A percentile compares a stretch with the other conserved stretches of the same genome.
These are phyloP conservation scores for Drosophila teissieri DNA, from an alignment of 1,140 invertebrate species.

Conservation along the genomic window DNA sequence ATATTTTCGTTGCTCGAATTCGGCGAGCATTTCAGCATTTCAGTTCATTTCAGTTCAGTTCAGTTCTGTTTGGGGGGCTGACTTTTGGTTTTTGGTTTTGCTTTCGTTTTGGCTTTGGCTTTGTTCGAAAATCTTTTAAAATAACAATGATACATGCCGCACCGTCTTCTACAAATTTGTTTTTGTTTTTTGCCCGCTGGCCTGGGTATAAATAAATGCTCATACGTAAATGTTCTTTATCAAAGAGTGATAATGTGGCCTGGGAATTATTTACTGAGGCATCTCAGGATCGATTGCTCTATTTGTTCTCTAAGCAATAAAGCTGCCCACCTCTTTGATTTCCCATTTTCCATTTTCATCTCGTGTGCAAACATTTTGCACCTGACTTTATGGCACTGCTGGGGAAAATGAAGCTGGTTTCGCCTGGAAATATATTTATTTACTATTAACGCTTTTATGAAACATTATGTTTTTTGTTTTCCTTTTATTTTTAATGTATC, in stretches of 20 bases:
- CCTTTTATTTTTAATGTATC: too few species aligned
- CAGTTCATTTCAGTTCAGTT: constrained; percentile 14
- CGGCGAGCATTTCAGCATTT: constrained; percentile 20
- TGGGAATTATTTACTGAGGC: constrained; percentile 35
- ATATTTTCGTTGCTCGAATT: constrained; percentile 50
- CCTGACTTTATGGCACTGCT: background rate
- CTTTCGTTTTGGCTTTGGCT: constrained; percentile 24
- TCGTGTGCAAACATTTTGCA: background rate
- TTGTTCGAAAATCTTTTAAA: constrained; percentile 75
- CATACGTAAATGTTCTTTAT: constrained; percentile 81
- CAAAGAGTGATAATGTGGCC: constrained; percentile 49
- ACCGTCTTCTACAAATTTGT: constrained; percentile 19
- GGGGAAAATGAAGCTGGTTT: background rate
- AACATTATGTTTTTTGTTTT: too few species aligned
- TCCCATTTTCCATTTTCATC: constrained; percentile 2
- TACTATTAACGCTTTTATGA: background rate
- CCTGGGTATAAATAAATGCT: constrained; percentile 81
- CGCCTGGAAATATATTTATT: background rate
- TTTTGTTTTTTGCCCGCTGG: constrained; percentile 46
- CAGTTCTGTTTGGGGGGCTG: constrained; percentile 37
- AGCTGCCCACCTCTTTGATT: background rate
- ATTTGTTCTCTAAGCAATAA: constrained; percentile 28
- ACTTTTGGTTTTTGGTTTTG: constrained; percentile 32
- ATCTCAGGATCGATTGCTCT: constrained; percentile 37
- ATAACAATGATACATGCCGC: constrained; percentile 79